Evolutionary conservation across 2,113 vertebrate genomes (phyloP).

Genomic region (Cepphus grylle): DNA sequence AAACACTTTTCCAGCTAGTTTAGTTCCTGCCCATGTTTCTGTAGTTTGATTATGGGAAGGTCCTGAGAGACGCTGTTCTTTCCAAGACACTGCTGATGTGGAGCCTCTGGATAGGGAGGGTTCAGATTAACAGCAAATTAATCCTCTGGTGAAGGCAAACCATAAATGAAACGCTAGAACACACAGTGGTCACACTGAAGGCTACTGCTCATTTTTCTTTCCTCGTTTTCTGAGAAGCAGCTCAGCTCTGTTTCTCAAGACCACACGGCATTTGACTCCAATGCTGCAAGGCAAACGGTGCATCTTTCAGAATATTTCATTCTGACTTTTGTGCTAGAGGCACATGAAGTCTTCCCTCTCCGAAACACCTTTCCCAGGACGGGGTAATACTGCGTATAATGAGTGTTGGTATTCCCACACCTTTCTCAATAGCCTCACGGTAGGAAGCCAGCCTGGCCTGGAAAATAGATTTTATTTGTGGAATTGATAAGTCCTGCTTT

Average conservation of each 20-base stretch:
- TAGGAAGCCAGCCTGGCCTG: background rate
- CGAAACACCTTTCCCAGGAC: background rate
- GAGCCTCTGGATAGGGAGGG: background rate
- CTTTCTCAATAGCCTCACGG: background rate
- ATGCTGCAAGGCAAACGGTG: slow-evolving; percentile 4
- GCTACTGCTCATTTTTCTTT: background rate
- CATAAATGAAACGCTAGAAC: slow-evolving; percentile 3
- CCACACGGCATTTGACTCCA: background rate
- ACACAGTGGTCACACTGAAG: background rate
- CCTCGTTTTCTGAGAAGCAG: background rate
- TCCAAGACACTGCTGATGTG: background rate
- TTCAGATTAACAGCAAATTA: slow-evolving; percentile 29
- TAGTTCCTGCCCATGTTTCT: background rate
- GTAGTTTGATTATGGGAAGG: background rate
- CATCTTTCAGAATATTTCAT: slow-evolving; percentile 29
- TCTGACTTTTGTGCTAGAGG: background rate
- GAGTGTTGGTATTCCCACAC: background rate
- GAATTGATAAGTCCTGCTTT: background rate
- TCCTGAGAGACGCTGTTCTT: background rate
- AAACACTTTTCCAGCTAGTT: slow-evolving; percentile 19
- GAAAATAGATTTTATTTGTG: background rate
- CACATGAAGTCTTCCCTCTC: background rate
- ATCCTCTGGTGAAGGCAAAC: slow-evolving; percentile 24
- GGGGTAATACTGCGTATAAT: background rate
- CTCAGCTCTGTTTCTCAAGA: background rate